These are phyloP conservation scores for Meloidogyne chitwoodi DNA, from an alignment of 1,140 invertebrate species.

Conservation along the genomic window DNA sequence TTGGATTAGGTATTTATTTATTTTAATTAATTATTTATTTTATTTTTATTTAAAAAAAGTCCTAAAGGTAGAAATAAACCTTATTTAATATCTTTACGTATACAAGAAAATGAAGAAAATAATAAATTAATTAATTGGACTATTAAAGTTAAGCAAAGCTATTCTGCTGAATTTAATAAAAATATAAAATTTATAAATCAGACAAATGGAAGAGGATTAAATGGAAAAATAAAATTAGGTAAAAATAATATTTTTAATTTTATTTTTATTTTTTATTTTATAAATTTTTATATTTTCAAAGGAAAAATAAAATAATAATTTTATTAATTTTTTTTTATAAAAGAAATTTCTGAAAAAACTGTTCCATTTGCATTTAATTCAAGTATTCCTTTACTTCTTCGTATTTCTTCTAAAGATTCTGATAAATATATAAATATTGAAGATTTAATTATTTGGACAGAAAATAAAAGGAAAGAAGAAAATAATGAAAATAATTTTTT, in stretches of 20 bases:
- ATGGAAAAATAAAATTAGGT: not conserved
- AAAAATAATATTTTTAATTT: not conserved
- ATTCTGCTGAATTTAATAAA: slow-evolving; percentile 12
- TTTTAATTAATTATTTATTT: not conserved
- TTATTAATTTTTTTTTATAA: no score
- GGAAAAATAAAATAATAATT: no score
- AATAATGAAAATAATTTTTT: not conserved
- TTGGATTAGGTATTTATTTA: slow-evolving; percentile 4
- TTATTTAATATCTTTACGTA: not conserved
- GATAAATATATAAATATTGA: not conserved
- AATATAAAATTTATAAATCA: not conserved
- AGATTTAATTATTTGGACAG: slow-evolving; percentile 7
- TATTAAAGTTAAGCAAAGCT: slow-evolving; percentile 9
- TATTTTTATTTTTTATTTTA: no score
- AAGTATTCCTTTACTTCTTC: slow-evolving; percentile 6
- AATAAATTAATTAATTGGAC: slow-evolving; percentile 8
- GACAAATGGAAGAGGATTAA: not conserved
- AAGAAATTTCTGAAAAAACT: not conserved
- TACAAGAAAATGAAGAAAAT: not conserved
- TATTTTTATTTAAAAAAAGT: not conserved
- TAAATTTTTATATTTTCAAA: no score
- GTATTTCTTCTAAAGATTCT: not conserved
- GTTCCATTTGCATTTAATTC: not conserved
- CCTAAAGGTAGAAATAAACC: slow-evolving; percentile 2
- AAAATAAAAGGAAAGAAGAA: not conserved